Base-by-base conservation (phyloP, 2,113 vertebrate species). In the Siphamia tubifer region DNA sequence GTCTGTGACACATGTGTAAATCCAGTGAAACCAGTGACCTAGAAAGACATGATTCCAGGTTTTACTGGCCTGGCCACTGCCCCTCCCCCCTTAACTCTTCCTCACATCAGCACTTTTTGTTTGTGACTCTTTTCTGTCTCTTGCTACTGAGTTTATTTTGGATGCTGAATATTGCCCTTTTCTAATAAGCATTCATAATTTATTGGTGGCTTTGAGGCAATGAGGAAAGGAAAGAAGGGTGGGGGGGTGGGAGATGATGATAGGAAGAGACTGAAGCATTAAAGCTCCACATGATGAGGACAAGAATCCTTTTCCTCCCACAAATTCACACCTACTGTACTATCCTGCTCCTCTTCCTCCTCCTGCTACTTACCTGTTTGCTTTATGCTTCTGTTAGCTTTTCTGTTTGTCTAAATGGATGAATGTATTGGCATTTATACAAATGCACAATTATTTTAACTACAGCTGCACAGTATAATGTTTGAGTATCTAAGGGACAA, bases 111-210 rank as follows among this genome's bases (percentile, higher is more conserved):
- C 83, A 84, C 72, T 84, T 90, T 85, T 77, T 86, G 79, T 87
- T 79, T 81, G 81, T 80, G 57, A 74, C 79, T 82, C 74, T 89
- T 87, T 86, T 65, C 82, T 77, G 83, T 80, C 73, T 88, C 73
- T 63, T 48, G 68, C 58, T 17, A 51, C 75, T 36, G 65, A 81
- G 83, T 86, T 91, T 85, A 90, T 90, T 90, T 90, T 79, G 70
- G 67, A 77, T 77, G 82, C 86, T 89, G 90, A 90, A 92, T 92
- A 90, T 91, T 90, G 89, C 79, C 86, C 87, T 92, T 92, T 90
- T 90, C 85, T 91, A 92, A 92, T 91, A 92, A 91, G 86, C 90
- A 90, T 92, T 73, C 82, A 92, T 92, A 91, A 92, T 91, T 92
- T 88, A 90, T 85, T 12, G 62, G 47, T 65, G 66, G 75, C 86